A percentile compares a stretch with the other conserved stretches of the same genome.
Conservation (phyloP, 2,888 invertebrate species). For the Dorcus hopei region DNA sequence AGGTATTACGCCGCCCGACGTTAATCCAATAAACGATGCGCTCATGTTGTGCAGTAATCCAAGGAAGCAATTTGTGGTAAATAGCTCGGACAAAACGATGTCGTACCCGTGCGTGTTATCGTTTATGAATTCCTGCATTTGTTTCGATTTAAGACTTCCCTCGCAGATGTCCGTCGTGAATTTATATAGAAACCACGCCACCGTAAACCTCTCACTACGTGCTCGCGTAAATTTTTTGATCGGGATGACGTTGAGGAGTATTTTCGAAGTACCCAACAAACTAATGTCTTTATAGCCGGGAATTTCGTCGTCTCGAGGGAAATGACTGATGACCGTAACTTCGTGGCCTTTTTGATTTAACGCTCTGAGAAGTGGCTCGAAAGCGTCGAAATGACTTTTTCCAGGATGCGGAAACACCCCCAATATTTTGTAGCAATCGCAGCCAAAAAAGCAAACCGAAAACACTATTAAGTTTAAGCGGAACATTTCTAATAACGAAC, state of each 20-base stretch:
- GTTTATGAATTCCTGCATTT: constrained; percentile 38
- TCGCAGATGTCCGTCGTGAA: constrained; percentile 6
- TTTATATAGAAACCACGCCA: background rate
- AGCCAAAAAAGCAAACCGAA: too few species aligned
- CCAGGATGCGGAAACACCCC: constrained; percentile 64
- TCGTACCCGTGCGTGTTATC: constrained; percentile 56
- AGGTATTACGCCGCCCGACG: constrained; percentile 52
- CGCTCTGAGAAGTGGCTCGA: constrained; percentile 55
- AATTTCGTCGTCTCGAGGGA: constrained; percentile 51
- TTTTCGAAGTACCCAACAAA: constrained; percentile 34
- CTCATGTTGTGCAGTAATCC: constrained; percentile 60
- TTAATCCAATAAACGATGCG: constrained; percentile 56
- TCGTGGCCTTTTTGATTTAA: constrained; percentile 61
- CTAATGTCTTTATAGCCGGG: constrained; percentile 60
- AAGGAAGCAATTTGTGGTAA: constrained; percentile 67
- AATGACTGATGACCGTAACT: constrained; percentile 66
- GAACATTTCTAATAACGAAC: too few species aligned
- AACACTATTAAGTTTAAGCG: too few species aligned
- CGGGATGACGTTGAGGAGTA: background rate
- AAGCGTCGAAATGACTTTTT: constrained; percentile 66
- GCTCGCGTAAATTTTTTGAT: background rate
- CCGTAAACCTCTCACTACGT: background rate
- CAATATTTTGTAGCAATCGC: constrained; percentile 52
- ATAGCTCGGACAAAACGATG: constrained; percentile 64
- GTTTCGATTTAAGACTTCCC: constrained; percentile 20